These are phyloP conservation scores for Ophraella communa DNA, from an alignment of 2,888 invertebrate species.

Conservation along the genomic window DNA sequence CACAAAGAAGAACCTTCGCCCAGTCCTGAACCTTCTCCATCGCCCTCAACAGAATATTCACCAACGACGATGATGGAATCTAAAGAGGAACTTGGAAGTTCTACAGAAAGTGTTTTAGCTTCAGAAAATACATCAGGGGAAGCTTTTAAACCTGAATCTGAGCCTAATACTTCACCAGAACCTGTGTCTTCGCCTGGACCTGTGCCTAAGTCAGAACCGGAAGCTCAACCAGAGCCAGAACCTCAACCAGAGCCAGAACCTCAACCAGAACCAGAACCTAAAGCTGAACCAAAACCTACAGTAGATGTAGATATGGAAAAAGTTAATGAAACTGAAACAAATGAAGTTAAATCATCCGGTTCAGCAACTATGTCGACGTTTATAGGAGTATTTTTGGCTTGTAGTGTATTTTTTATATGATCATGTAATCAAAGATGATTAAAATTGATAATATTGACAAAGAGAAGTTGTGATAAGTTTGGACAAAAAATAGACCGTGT, in stretches of 20 bases:
- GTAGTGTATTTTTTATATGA: neutral
- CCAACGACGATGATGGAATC: neutral
- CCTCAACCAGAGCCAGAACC: conserved; percentile 3
- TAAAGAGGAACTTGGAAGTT: neutral
- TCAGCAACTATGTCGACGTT: neutral
- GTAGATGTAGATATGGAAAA: neutral
- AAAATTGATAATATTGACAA: too few relatives aligned
- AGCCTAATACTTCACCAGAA: conserved; percentile 5
- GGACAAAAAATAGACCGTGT: too few relatives aligned
- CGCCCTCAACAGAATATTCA: conserved; percentile 26
- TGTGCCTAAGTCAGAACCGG: conserved; percentile 25
- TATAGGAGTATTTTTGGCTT: neutral
- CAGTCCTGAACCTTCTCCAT: conserved; percentile 17
- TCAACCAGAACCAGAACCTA: conserved; percentile 4
- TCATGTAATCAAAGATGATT: too few relatives aligned
- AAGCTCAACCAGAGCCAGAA: conserved; percentile 22
- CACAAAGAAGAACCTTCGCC: conserved; percentile 8
- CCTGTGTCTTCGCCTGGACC: conserved; percentile 24
- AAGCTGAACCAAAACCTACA: conserved; percentile 6
- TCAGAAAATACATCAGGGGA: neutral
- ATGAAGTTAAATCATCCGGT: neutral
- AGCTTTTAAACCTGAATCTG: neutral
- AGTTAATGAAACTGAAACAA: neutral
- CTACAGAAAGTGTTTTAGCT: conserved; percentile 26
- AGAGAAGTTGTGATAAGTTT: too few relatives aligned